Evolutionary conservation across 1,140 invertebrate genomes (phyloP).

Genomic region (Lepeophtheirus salmonis): DNA sequence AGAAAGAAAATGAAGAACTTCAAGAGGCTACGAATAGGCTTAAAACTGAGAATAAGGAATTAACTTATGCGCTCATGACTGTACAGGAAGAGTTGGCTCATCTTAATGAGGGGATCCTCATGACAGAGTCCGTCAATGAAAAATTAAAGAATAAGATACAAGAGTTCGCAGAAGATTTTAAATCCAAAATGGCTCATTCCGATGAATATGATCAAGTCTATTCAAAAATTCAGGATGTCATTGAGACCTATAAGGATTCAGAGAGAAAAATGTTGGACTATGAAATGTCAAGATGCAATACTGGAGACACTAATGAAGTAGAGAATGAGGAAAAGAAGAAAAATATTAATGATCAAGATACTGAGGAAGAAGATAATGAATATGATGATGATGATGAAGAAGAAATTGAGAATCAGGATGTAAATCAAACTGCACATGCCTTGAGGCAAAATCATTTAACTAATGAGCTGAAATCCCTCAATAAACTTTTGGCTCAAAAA

Average conservation of each 20-base stretch:
- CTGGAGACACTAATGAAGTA: too few species aligned
- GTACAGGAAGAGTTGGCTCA: conserved; percentile 24
- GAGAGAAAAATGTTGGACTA: conserved; percentile 22
- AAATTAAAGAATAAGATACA: conserved; percentile 16
- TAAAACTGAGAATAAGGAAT: conserved; percentile 23
- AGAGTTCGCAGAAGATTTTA: conserved; percentile 22
- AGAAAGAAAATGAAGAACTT: conserved; percentile 3
- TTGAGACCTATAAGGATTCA: conserved; percentile 18
- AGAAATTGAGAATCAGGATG: background rate
- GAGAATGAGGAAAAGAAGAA: too few species aligned
- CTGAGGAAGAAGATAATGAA: too few species aligned
- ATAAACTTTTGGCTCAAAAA: conserved; percentile 26
- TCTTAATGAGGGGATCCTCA: conserved; percentile 24
- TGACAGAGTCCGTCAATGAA: conserved; percentile 14
- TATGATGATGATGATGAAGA: background rate
- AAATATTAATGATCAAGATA: too few species aligned
- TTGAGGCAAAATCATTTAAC: conserved; percentile 8
- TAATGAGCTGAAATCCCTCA: conserved; percentile 2
- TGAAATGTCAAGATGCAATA: conserved; percentile 20
- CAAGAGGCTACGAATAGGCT: background rate
- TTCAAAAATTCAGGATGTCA: conserved; percentile 5
- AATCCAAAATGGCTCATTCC: conserved; percentile 20
- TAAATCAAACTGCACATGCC: background rate
- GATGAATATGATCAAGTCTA: background rate
- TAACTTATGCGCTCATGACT: conserved; percentile 23